A percentile compares a stretch with the other conserved stretches of the same genome.
phyloP scores from a whole-genome alignment of 2,888 invertebrate species.

The Xylocampa areola region DNA sequence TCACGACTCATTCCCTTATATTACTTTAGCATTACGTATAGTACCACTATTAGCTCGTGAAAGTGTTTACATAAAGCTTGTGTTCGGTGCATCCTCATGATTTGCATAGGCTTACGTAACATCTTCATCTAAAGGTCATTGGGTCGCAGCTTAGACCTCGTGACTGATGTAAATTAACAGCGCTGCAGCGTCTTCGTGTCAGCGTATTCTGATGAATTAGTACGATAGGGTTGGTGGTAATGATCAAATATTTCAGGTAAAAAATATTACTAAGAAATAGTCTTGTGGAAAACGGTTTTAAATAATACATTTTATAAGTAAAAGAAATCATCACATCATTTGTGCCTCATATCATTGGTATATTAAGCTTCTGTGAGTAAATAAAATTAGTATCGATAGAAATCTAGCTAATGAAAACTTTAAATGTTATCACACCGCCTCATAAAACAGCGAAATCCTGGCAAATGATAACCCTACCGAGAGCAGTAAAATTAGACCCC shows the following conservation, averaged over 20 bases:
- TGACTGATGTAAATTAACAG: constrained; percentile 69
- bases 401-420: no score
- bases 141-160: constrained; percentile 70
- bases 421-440: background rate
- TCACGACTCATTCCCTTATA: constrained; percentile 60
- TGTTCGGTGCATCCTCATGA: constrained; percentile 76
- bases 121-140: constrained; percentile 80
- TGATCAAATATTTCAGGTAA: no score
- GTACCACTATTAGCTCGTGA: constrained; percentile 73
- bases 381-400: no score
- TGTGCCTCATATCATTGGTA: no score
- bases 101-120: constrained; percentile 82
- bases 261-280: no score
- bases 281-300: no score
- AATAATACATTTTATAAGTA: no score
- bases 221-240: constrained; percentile 28
- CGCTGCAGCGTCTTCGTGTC: constrained; percentile 46
- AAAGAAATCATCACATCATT: no score
- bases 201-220: constrained; percentile 45
- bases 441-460: background rate
- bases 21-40: constrained; percentile 60
- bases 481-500: constrained; percentile 24
- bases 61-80: constrained; percentile 82
- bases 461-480: constrained; percentile 33
- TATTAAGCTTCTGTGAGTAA: no score